Base-by-base conservation (phyloP, 1,140 invertebrate species). In the Spodoptera frugiperda region DNA sequence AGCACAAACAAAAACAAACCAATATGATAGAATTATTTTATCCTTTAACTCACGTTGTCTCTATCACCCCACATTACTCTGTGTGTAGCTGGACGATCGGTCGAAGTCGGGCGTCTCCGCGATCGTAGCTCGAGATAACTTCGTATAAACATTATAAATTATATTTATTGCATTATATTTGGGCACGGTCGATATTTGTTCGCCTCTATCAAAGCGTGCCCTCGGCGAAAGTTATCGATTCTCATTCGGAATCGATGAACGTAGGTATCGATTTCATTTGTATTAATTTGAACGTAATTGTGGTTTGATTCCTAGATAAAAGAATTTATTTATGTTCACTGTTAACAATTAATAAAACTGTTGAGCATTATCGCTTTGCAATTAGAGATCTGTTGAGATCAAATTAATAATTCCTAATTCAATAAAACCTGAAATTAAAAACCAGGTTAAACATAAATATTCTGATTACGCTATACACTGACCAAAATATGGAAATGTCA, bases 81-180 rank as follows among this genome's bases (percentile, higher is more conserved):
- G 77, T 77, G 61, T 5, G 14, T 44, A 63, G 44, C 57, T 77
- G 80, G 72, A 68, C 73, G 76, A 78, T 75, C 63, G 51, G 71
- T 71, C 63, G 75, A 83, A 83, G 76, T 79, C 90, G 83, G 85
- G 89, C 89, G 89, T 89, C 86, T 83, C 84, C 81, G 82, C 79
- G 89, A 90, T 91, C 86, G 83, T 79, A 82, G 77, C 83, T 70
- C 72, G 73, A 88, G 91, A 92, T 92, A 87, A 89, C 83, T 86
- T 76, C 80, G 87, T 82, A 91, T 88, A 88, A 90, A 91, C 91
- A 89, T 91, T 91, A 89, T 92, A 90, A 92, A 92, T 92, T 91
- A 92, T 91, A 90, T 92, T 92, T 92, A 92, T 92, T 90, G 90
- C 89, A 85, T 87, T 90, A 90, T 90, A 90, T 92, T 91, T 88